Percentiles rank a stretch among this genome's conserved stretches.
Conservation (phyloP, 2,113 vertebrate species). For the Zapornia atra region DNA sequence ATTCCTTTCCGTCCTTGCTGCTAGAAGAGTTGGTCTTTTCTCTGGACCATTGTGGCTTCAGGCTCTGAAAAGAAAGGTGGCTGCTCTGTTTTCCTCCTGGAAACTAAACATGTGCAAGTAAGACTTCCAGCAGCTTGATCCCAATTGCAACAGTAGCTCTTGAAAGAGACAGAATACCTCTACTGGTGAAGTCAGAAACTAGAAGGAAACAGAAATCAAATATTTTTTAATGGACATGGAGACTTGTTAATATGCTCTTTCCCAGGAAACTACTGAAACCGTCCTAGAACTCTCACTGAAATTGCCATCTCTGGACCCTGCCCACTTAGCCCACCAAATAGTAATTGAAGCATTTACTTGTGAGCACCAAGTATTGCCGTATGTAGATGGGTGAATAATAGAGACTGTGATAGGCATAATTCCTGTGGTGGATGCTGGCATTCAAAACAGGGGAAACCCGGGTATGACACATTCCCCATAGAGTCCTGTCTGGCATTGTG, state of each 20-base stretch:
- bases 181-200: neutral
- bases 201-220: neutral
- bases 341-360: neutral
- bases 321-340: neutral
- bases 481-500: neutral
- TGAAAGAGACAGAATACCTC: neutral
- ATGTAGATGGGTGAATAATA: neutral
- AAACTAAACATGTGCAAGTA: neutral
- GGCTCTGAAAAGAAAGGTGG: neutral
- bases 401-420: neutral
- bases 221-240: neutral
- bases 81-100: neutral
- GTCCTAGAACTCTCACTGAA: neutral
- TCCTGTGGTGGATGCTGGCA: constrained; percentile 4
- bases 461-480: neutral
- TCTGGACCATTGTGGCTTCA: neutral
- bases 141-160: neutral
- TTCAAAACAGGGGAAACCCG: neutral
- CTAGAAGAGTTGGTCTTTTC: neutral
- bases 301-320: neutral
- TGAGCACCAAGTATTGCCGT: neutral
- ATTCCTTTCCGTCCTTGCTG: neutral
- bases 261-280: neutral
- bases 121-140: neutral
- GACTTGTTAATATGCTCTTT: neutral